Evolutionary conservation across 2,113 vertebrate genomes (phyloP), one percentile per base, ranked within the genome.

Genomic region (Henicopernis longicauda): DNA sequence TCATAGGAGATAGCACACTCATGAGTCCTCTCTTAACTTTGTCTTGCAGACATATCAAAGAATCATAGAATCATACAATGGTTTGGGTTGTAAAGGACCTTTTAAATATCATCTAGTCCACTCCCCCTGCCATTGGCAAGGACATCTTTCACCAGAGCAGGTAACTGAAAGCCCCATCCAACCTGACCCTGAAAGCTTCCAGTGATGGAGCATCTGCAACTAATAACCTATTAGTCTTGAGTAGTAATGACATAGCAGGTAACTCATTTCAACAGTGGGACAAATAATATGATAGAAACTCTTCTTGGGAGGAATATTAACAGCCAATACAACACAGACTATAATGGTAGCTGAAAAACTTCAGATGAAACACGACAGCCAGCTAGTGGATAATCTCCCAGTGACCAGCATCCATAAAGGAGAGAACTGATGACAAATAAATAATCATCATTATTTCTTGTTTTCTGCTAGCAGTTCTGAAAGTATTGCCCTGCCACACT

Each of bases 71-170:
- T 73, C 19, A 62, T 27, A 25, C 14, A 61, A 70, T 0, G 0
- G 16, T 36, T 84, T 87, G 26, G 2, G 5, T 52, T 91, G 29
- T 34, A 69, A 84, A 2, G 6, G 26, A 65, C 7, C 17, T 72
- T 65, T 69, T 23, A 57, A 78, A 44, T 16, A 74, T 21, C 29
- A 69, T n/a, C 13, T 73, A 13, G 0, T 11, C 18, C 23, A 52
- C 15, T 31, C 2, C 3, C 4, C 3, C 34, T 11, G 3, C 16
- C 40, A 23, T 23, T 34, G 31, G 4, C 2, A 1, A 73, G 26
- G 25, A 26, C 23, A 54, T 45, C 42, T 87, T 71, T 85, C 29
- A 42, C 40, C 26, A 61, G 13, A 22, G 47, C 63, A 55, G 32
- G 19, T 52, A 65, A 19, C 23, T 62, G 7, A 54, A 87, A 82